phyloP scores from a whole-genome alignment of 2,888 invertebrate genomes.

The Spisula solida region DNA sequence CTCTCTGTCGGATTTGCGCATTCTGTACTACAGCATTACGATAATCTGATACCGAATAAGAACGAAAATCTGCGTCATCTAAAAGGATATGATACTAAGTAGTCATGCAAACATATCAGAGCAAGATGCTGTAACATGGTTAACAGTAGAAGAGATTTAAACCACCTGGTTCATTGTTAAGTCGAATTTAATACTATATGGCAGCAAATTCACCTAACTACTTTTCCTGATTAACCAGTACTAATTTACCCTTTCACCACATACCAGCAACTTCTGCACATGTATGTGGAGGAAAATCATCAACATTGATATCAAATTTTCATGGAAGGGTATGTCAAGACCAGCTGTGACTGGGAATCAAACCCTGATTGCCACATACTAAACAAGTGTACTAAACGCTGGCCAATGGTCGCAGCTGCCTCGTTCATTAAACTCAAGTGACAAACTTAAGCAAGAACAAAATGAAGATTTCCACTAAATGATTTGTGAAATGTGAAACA shows the following conservation, averaged over 20 bases:
- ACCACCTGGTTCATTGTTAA: neutral
- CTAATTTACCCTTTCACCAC: too few species aligned
- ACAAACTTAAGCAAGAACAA: neutral
- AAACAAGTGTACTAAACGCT: too few species aligned
- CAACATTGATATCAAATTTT: too few species aligned
- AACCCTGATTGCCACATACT: neutral
- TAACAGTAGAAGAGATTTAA: too few species aligned
- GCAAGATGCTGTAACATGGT: neutral
- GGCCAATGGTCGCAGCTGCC: neutral
- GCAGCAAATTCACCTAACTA: too few species aligned
- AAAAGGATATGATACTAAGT: constrained; percentile 33
- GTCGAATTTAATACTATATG: too few species aligned
- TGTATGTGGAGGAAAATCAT: too few species aligned
- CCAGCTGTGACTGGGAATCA: too few species aligned
- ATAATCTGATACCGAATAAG: constrained; percentile 70
- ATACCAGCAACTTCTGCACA: too few species aligned
- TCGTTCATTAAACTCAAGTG: neutral
- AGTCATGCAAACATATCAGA: neutral
- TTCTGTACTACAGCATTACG: constrained; percentile 63
- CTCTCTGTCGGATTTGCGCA: constrained; percentile 56
- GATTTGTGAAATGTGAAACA: neutral
- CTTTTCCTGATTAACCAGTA: too few species aligned
- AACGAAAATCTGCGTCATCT: constrained; percentile 70
- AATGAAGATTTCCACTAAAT: neutral
- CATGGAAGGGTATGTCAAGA: too few species aligned